A percentile compares a stretch with the other conserved stretches of the same genome.
phyloP scores from a whole-genome alignment of 2,113 vertebrate genomes.

The Stigmatopora nigra region DNA sequence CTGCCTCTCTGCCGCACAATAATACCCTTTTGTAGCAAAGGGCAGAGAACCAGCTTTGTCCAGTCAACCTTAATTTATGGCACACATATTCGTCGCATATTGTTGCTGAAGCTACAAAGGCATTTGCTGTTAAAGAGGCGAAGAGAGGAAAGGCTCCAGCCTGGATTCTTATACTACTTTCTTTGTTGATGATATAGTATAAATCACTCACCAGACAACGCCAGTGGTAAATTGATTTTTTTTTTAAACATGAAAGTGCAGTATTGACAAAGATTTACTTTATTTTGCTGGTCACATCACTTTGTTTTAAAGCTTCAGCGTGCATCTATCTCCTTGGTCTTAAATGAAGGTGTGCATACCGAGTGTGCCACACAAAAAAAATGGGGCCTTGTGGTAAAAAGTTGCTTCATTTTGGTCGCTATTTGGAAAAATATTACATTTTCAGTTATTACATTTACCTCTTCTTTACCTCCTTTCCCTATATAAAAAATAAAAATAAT shows the following conservation, averaged over 20 bases:
- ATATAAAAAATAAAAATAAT: not conserved
- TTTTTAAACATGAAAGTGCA: slow-evolving; percentile 6
- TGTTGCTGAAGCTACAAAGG: slow-evolving; percentile 61
- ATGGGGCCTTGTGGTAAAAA: not conserved
- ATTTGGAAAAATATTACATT: not conserved
- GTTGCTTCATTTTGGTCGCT: not conserved
- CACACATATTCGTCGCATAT: slow-evolving; percentile 66
- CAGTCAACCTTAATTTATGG: slow-evolving; percentile 74
- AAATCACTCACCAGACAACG: slow-evolving; percentile 64
- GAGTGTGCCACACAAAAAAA: not conserved
- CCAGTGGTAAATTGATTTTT: slow-evolving; percentile 57
- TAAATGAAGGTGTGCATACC: not conserved
- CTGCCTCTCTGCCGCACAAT: slow-evolving; percentile 57
- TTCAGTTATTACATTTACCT: not conserved
- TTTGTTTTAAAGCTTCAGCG: slow-evolving; percentile 47
- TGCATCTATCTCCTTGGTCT: slow-evolving; percentile 6
- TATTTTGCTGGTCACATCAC: slow-evolving; percentile 14
- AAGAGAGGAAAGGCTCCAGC: slow-evolving; percentile 51
- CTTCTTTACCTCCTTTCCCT: not conserved
- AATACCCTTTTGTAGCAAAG: slow-evolving; percentile 68
- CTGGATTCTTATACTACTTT: slow-evolving; percentile 58
- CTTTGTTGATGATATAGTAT: slow-evolving; percentile 64
- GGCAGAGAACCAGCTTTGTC: slow-evolving; percentile 71
- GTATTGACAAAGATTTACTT: slow-evolving; percentile 40
- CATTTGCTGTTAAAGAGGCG: slow-evolving; percentile 56